phyloP scores from a whole-genome alignment of 2,797 vertebrate species.

The Smutsia temminckii region DNA sequence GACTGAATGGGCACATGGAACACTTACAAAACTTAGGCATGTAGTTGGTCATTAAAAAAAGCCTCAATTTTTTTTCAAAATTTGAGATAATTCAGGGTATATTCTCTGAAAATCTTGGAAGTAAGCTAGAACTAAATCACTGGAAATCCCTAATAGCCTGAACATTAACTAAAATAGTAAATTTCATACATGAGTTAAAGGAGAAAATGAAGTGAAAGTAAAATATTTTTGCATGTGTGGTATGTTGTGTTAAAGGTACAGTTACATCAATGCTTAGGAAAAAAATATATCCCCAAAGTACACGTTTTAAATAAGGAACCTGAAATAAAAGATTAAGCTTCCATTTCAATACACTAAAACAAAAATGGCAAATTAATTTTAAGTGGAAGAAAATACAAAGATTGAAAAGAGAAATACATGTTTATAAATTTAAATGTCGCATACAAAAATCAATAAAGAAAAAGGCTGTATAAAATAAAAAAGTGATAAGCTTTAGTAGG shows the following conservation, averaged over 20 bases:
- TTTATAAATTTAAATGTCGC: neutral
- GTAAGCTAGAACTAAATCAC: neutral
- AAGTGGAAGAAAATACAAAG: neutral
- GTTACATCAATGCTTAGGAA: neutral
- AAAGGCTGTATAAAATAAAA: neutral
- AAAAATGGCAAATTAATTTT: neutral
- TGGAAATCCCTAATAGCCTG: neutral
- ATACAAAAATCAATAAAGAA: neutral
- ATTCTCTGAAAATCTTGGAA: neutral
- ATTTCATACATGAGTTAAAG: neutral
- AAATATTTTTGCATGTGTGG: neutral
- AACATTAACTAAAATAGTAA: neutral
- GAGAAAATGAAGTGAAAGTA: neutral
- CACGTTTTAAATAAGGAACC: neutral
- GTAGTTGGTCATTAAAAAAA: neutral
- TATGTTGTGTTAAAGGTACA: neutral
- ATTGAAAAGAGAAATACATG: neutral
- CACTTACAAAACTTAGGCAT: neutral
- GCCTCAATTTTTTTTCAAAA: neutral
- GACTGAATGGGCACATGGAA: neutral
- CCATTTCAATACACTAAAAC: neutral
- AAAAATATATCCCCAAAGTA: neutral
- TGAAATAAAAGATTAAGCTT: neutral
- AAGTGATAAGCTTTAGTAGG: neutral
- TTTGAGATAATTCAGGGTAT: neutral